A percentile compares a stretch with the other conserved stretches of the same genome.
phyloP scores from a whole-genome alignment of 2,113 vertebrate genomes.

The Corythaeola cristata region DNA sequence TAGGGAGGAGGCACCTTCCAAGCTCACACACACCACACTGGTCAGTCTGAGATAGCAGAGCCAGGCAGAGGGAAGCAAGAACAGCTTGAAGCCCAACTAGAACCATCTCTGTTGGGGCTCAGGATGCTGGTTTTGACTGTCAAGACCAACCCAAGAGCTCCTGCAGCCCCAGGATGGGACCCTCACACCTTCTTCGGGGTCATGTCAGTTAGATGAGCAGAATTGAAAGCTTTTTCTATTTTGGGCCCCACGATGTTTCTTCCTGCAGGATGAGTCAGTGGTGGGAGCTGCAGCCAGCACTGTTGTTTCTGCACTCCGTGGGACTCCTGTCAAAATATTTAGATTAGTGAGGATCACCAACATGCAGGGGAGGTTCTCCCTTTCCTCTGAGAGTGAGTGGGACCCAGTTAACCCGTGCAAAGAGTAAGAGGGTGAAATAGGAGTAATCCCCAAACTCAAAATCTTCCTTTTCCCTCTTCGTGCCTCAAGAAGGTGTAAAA shows the following conservation, averaged over 20 bases:
- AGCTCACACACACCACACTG: neutral
- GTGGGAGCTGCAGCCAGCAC: neutral
- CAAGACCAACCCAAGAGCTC: neutral
- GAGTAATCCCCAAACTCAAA: neutral
- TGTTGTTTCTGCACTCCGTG: conserved; percentile 11
- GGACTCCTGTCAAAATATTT: conserved; percentile 56
- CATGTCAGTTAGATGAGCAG: neutral
- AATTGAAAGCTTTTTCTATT: neutral
- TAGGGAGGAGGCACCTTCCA: neutral
- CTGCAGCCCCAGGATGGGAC: neutral
- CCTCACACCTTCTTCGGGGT: neutral
- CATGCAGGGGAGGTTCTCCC: neutral
- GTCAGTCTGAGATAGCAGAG: neutral
- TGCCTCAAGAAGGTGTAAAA: neutral
- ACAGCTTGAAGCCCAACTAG: neutral
- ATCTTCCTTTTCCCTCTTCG: neutral
- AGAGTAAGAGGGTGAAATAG: neutral
- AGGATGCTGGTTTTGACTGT: neutral
- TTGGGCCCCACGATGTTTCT: neutral
- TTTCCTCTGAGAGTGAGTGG: neutral
- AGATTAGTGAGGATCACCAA: neutral
- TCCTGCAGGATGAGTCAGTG: conserved; percentile 31
- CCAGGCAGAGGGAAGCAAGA: rapidly evolving
- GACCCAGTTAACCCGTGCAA: neutral
- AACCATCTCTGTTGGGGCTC: neutral